A percentile compares a stretch with the other conserved stretches of the same genome.
Conservation (phyloP, 2,797 vertebrate species). For the Holocentrus rufus region DNA sequence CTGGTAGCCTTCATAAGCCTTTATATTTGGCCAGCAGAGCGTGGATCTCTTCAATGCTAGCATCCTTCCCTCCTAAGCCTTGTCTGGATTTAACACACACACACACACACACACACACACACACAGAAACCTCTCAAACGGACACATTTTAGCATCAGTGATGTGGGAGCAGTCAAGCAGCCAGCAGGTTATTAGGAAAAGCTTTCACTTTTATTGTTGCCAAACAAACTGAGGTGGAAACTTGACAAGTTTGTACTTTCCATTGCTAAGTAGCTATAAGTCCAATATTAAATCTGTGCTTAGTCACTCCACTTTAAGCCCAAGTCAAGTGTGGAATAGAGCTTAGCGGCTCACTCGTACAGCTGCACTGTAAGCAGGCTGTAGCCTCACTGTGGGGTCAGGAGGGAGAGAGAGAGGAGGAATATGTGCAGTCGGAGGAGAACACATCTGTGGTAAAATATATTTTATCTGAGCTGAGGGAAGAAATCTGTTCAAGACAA, state of each 20-base stretch:
- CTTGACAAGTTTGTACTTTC: slow-evolving; percentile 59
- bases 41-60: slow-evolving; percentile 49
- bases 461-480: not conserved
- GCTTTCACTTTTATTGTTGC: slow-evolving; percentile 57
- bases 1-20: slow-evolving; percentile 56
- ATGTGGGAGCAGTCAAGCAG: slow-evolving; percentile 45
- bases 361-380: not conserved
- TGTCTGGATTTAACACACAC: slow-evolving; percentile 29
- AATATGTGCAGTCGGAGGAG: not conserved
- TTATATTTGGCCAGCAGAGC: slow-evolving; percentile 70
- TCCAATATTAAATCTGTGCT: slow-evolving; percentile 68
- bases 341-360: slow-evolving; percentile 38
- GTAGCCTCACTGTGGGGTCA: not conserved
- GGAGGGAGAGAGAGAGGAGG: not conserved
- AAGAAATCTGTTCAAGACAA: slow-evolving; percentile 16
- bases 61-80: slow-evolving; percentile 36
- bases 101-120: slow-evolving; percentile 17
- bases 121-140: slow-evolving; percentile 32
- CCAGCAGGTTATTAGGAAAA: slow-evolving; percentile 62
- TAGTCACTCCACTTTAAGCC: slow-evolving; percentile 68
- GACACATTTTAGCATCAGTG: slow-evolving; percentile 47
- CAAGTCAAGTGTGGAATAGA: slow-evolving; percentile 44
- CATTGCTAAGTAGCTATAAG: slow-evolving; percentile 62
- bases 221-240: slow-evolving; percentile 55
- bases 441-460: slow-evolving; percentile 8